phyloP scores from a whole-genome alignment of 2,888 invertebrate genomes.

The Prosopocoilus inquinatus region DNA sequence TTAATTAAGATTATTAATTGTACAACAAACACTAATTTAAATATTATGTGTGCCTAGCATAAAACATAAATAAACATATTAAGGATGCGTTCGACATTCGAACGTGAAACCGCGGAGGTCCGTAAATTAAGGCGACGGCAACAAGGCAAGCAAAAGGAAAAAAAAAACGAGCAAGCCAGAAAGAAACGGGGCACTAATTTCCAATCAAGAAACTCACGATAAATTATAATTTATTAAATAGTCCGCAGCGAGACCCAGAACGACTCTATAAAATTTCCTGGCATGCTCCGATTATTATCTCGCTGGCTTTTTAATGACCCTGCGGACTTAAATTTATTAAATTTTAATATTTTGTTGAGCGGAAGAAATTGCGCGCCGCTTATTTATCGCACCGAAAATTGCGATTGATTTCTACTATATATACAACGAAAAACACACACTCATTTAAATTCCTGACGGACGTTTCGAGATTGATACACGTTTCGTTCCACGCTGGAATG shows the following conservation, averaged over 20 bases:
- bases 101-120: conserved; percentile 15
- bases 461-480: too few relatives aligned
- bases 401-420: background rate
- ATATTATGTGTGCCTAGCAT: conserved; percentile 11
- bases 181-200: conserved; percentile 18
- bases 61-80: conserved; percentile 15
- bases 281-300: conserved; percentile 17
- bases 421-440: background rate
- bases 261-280: conserved; percentile 26
- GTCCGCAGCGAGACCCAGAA: conserved; percentile 20
- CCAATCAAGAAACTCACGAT: conserved; percentile 28
- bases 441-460: too few relatives aligned
- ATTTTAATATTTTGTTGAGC: conserved; percentile 6
- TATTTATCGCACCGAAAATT: conserved; percentile 3
- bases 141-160: background rate
- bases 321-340: conserved; percentile 9
- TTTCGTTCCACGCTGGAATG: too few relatives aligned
- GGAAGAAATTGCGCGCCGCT: conserved; percentile 1
- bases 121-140: conserved; percentile 8
- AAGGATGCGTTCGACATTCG: conserved; percentile 6
- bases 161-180: conserved; percentile 15
- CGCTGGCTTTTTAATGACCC: conserved; percentile 14
- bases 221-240: conserved; percentile 32
- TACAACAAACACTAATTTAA: conserved; percentile 12
- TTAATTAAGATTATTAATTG: conserved; percentile 14